Evolutionary conservation across 2,888 invertebrate genomes (phyloP).

Genomic region (Plebejus anna): DNA sequence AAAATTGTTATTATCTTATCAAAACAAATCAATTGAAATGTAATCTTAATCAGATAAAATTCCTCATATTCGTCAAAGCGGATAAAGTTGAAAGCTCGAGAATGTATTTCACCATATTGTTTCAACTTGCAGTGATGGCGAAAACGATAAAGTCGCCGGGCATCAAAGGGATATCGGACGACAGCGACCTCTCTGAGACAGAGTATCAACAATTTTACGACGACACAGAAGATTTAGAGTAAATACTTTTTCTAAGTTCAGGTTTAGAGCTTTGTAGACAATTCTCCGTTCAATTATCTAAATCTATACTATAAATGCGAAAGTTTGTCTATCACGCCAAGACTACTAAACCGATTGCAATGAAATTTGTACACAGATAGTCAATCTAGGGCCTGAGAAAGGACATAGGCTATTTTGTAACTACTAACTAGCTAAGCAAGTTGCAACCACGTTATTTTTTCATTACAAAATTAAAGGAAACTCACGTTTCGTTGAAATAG

Average conservation of each 20-base stretch:
- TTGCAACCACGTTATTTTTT: too few relatives aligned
- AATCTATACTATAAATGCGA: too few relatives aligned
- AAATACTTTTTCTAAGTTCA: conserved; percentile 33
- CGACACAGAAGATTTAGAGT: conserved; percentile 66
- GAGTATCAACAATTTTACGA: conserved; percentile 64
- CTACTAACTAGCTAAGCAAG: too few relatives aligned
- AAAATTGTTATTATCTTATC: background rate
- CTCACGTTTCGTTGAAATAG: too few relatives aligned
- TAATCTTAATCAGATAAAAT: background rate
- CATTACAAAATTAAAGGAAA: too few relatives aligned
- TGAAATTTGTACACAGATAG: too few relatives aligned
- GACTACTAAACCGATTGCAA: too few relatives aligned
- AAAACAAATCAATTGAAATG: background rate
- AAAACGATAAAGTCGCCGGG: conserved; percentile 49
- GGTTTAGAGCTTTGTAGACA: background rate
- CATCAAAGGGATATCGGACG: conserved; percentile 53
- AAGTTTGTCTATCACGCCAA: too few relatives aligned
- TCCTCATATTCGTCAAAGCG: background rate
- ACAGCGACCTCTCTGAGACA: conserved; percentile 61
- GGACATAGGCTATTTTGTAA: too few relatives aligned
- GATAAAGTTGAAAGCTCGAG: background rate
- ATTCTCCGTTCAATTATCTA: too few relatives aligned
- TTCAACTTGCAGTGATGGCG: conserved; percentile 47
- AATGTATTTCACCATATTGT: background rate
- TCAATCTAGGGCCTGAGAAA: too few relatives aligned